Evolutionary conservation across 2,797 vertebrate species (phyloP).

Genomic region (Sarcoramphus papa): DNA sequence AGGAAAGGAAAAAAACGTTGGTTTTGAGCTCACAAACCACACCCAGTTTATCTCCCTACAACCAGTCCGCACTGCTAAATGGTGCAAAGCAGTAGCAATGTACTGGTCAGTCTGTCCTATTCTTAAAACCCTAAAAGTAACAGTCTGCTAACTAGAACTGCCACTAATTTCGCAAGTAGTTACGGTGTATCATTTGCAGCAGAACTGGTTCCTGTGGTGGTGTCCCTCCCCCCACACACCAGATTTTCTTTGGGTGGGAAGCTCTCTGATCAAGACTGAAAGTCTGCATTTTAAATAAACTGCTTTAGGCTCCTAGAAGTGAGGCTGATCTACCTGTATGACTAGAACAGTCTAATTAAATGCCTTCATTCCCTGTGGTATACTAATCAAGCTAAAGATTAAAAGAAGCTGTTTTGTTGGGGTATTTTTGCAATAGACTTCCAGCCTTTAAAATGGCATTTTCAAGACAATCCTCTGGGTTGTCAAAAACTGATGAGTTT

Average conservation of each 20-base stretch:
- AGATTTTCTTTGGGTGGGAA: not conserved
- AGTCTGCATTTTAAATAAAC: not conserved
- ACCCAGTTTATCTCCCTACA: not conserved
- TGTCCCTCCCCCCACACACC: too few species aligned
- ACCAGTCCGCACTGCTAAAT: not conserved
- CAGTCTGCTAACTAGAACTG: not conserved
- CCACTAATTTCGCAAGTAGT: not conserved
- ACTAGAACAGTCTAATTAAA: not conserved
- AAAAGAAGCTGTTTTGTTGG: not conserved
- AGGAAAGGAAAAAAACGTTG: too few species aligned
- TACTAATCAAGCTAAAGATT: not conserved
- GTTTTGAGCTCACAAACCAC: not conserved
- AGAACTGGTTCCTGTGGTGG: not conserved
- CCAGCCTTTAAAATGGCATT: not conserved
- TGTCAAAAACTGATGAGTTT: not conserved
- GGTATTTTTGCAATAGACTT: not conserved
- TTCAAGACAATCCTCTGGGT: not conserved
- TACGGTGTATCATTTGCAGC: fast-evolving
- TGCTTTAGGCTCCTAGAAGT: not conserved
- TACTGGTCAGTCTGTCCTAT: too few species aligned
- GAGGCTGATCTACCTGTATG: not conserved
- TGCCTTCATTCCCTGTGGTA: not conserved
- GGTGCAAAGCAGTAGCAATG: not conserved
- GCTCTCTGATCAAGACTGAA: not conserved
- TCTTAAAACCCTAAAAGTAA: not conserved